Base-by-base conservation (phyloP, 2,888 invertebrate genomes). In the Macaria notata region DNA sequence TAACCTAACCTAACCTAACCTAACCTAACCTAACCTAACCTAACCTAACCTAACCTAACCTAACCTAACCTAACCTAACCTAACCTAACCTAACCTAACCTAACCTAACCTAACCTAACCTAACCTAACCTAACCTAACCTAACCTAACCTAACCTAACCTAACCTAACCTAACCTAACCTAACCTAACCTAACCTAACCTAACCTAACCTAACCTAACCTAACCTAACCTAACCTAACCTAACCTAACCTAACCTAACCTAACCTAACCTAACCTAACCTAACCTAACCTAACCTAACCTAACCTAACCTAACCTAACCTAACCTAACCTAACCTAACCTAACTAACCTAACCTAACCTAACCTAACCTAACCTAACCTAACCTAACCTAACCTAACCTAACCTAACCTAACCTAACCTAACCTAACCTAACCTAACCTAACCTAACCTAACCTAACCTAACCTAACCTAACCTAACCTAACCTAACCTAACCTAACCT, bases 261-360 rank as follows among this genome's bases (percentile, higher is more conserved):
- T 64, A 64, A 65, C 65, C 65, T 65, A 65, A 65, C 65, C 63
- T 65, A 63, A 63, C 63, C 62, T 61, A 58, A 61, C 61, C 61
- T 61, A 60, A 60, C 60, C 60, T 60, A 60, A 61, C 63, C 61
- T 61, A 61, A 61, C 61, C 61, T 61, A 61, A 61, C 61, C 61
- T 61, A 66, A 66, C 66, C 66, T 66, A 66, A 66, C 66, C 66
- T 66, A 66, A 66, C 66, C 66, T 66, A 66, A 66, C 66, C 66
- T 63, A 66, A 64, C 62, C 63, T 65, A 63, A 65, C 65, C 65
- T 66, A 65, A 65, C 65, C 65, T 65, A 65, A 65, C 65, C 65
- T 65, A 65, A 65, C 62, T 59, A 62, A 65, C 61, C 64, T 62
- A 62, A 64, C 61, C 64, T 62, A 62, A 64, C 44, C 55, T 54